phyloP scores from a whole-genome alignment of 1,140 invertebrate genomes.

The Lordiphosa stackelbergi region DNA sequence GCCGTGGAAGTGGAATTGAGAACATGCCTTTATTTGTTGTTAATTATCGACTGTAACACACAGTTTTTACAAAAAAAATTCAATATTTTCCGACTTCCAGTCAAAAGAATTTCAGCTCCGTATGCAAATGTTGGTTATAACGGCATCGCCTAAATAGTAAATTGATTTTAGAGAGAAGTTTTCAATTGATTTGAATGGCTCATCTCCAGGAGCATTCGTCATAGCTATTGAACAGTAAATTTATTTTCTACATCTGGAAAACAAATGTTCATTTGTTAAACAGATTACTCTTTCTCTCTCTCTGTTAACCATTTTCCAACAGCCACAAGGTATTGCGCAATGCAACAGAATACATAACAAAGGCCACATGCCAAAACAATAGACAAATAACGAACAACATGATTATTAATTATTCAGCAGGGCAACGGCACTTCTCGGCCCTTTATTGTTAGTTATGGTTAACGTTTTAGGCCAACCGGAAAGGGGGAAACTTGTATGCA shows the following conservation, averaged over 20 bases:
- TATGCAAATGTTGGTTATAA: too few species aligned
- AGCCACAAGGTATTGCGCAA: conserved; percentile 45
- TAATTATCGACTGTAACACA: too few species aligned
- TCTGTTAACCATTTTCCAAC: conserved; percentile 13
- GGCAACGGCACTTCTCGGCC: conserved; percentile 47
- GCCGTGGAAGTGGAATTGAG: too few species aligned
- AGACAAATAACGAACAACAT: conserved; percentile 55
- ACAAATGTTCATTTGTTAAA: conserved; percentile 32
- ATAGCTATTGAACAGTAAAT: conserved; percentile 15
- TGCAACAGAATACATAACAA: conserved; percentile 70
- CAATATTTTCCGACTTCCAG: too few species aligned
- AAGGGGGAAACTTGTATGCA: conserved; percentile 17
- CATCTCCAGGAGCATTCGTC: conserved; percentile 8
- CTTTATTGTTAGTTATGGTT: conserved; percentile 23
- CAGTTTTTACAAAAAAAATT: too few species aligned
- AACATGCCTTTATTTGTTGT: too few species aligned
- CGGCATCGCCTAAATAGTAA: neutral
- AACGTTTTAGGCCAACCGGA: conserved; percentile 47
- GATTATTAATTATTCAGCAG: conserved; percentile 67
- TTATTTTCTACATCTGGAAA: conserved; percentile 21
- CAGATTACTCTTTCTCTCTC: neutral
- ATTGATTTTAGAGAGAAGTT: conserved; percentile 19
- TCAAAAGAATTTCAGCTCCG: too few species aligned
- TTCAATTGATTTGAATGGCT: conserved; percentile 25
- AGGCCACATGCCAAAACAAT: conserved; percentile 54